Evolutionary conservation across 1,140 invertebrate genomes (phyloP), one percentile per base, ranked within the genome.

Genomic region (Odontomachus brunneus): DNA sequence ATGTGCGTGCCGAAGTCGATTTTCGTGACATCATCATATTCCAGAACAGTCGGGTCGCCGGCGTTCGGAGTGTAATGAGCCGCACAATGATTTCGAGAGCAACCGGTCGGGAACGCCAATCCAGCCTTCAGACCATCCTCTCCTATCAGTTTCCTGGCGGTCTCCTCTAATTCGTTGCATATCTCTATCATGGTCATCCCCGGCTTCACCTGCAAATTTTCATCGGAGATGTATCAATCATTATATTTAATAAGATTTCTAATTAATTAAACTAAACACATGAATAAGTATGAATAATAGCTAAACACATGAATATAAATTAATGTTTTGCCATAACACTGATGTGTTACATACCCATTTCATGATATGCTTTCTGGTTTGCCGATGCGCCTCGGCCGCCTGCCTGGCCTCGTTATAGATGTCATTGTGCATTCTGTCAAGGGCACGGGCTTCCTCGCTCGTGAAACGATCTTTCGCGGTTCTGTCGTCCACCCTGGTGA

Each of bases 171-270:
- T 90, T 99, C 98, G 94, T 99, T 99, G 94, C 98, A 99, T 85
- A 99, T 99, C 92, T 99, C 96, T 90, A 99, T 99, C 99, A 99
- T 99, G 0, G 97, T 98, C 98, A 99, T 99, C 81, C 99, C 99
- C 0, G 99, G 98, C 93, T 99, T 99, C 17, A 99, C 98, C 95
- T 97, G 29, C 7, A 72, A 67, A 48, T 62, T 69, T 7, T 53
- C 2, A 44, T 67, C 29, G 51, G 38, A 65, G 38, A 22, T 82
- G n/a, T n/a, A n/a, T n/a, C n/a, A n/a, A n/a, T n/a, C n/a, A n/a
- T n/a, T n/a, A n/a, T n/a, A n/a, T n/a, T n/a, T n/a, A n/a, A n/a
- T n/a, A n/a, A n/a, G n/a, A n/a, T n/a, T n/a, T n/a, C n/a, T n/a
- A n/a, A n/a, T n/a, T n/a, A n/a, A n/a, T n/a, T n/a, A n/a, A n/a